phyloP scores from a whole-genome alignment of 2,113 vertebrate genomes.

The Scartelaos histophorus region DNA sequence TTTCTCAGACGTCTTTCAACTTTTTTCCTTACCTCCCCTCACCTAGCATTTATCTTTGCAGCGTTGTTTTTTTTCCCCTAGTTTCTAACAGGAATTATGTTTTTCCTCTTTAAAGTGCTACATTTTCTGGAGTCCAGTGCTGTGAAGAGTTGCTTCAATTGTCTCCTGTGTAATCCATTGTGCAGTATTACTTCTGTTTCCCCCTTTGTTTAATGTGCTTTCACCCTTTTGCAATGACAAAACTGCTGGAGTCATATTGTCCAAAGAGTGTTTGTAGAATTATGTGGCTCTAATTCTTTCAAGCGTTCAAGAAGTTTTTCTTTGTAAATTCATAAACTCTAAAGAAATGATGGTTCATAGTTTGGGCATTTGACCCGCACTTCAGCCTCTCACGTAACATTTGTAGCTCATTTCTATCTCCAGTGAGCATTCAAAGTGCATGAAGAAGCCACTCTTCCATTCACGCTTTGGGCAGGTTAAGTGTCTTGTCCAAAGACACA shows the following conservation, averaged over 20 bases:
- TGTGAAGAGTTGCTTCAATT: not conserved
- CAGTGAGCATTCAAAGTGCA: not conserved
- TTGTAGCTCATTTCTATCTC: not conserved
- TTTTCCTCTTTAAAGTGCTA: not conserved
- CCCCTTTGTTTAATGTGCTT: not conserved
- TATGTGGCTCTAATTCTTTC: no score
- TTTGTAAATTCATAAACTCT: not conserved
- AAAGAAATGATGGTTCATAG: not conserved
- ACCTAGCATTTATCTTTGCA: not conserved
- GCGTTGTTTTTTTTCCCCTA: not conserved
- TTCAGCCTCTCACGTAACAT: no score
- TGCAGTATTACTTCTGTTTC: not conserved
- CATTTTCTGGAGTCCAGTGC: not conserved
- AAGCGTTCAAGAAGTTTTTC: not conserved
- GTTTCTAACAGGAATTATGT: not conserved
- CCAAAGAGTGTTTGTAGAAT: not conserved
- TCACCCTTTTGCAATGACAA: no score
- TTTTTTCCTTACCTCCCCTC: not conserved
- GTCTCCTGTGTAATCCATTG: not conserved
- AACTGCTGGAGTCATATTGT: not conserved
- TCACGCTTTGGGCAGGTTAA: not conserved
- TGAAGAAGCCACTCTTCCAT: not conserved
- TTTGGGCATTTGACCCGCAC: not conserved
- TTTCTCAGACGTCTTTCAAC: slow-evolving; percentile 40
- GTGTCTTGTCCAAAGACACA: no score